Conservation (phyloP, 2,888 invertebrate genomes). For the Drosophila rellima region DNA sequence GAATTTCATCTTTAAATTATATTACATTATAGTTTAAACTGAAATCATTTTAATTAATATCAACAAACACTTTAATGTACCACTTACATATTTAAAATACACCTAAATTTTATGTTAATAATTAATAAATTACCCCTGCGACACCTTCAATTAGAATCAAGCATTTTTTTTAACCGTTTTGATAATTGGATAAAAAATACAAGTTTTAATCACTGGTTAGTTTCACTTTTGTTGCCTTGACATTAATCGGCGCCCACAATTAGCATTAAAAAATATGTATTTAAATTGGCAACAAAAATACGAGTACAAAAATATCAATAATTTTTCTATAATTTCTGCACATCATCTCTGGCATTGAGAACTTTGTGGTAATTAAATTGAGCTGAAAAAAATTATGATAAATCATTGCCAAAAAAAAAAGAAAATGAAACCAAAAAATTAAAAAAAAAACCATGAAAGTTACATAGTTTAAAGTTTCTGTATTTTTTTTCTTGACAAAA, state of each 20-base stretch:
- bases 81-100: background rate
- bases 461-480: background rate
- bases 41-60: background rate
- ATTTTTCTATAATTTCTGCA: conserved; percentile 45
- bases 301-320: conserved; percentile 40
- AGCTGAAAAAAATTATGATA: conserved; percentile 30
- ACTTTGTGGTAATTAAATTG: conserved; percentile 23
- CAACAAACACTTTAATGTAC: background rate
- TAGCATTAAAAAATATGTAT: conserved; percentile 36
- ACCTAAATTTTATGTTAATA: conserved; percentile 1
- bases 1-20: background rate
- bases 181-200: conserved; percentile 6
- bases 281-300: conserved; percentile 35
- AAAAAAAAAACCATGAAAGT: background rate
- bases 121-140: conserved; percentile 3
- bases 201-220: conserved; percentile 22
- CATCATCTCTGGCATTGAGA: conserved; percentile 52
- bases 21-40: background rate
- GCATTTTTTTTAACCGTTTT: background rate
- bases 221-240: conserved; percentile 58
- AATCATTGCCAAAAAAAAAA: conserved; percentile 38
- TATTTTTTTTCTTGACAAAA: background rate
- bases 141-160: conserved; percentile 26
- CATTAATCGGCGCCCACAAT: conserved; percentile 50
- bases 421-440: background rate